Evolutionary conservation across 2,888 invertebrate species (phyloP).

Genomic region (Pterostichus niger): DNA sequence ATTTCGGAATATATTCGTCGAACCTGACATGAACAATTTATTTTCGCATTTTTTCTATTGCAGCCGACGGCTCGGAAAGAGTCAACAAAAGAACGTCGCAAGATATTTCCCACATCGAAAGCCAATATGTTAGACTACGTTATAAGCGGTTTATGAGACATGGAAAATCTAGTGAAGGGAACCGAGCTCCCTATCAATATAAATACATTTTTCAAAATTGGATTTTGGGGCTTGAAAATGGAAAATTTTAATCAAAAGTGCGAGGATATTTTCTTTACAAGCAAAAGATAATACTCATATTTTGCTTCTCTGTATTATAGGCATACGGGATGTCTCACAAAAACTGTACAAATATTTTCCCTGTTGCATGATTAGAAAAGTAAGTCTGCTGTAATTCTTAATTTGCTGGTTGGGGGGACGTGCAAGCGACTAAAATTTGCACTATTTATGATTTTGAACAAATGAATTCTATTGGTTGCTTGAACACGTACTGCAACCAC

Average conservation of each 20-base stretch:
- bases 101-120: constrained; percentile 47
- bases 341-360: too few species aligned
- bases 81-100: constrained; percentile 48
- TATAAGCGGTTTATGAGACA: constrained; percentile 50
- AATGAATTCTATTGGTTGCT: too few species aligned
- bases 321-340: too few species aligned
- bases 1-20: constrained; percentile 25
- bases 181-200: constrained; percentile 17
- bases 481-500: too few species aligned
- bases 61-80: constrained; percentile 39
- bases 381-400: too few species aligned
- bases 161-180: constrained; percentile 20
- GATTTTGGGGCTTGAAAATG: background rate
- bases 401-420: too few species aligned
- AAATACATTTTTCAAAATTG: constrained; percentile 25
- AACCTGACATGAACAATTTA: constrained; percentile 27
- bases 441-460: too few species aligned
- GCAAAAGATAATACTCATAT: too few species aligned
- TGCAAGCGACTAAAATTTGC: too few species aligned
- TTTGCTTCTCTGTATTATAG: too few species aligned
- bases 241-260: constrained; percentile 10
- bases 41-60: constrained; percentile 40
- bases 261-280: background rate
- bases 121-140: constrained; percentile 42
- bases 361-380: too few species aligned